phyloP scores from a whole-genome alignment of 2,888 invertebrate species.

The Lithophane semibrunnea region DNA sequence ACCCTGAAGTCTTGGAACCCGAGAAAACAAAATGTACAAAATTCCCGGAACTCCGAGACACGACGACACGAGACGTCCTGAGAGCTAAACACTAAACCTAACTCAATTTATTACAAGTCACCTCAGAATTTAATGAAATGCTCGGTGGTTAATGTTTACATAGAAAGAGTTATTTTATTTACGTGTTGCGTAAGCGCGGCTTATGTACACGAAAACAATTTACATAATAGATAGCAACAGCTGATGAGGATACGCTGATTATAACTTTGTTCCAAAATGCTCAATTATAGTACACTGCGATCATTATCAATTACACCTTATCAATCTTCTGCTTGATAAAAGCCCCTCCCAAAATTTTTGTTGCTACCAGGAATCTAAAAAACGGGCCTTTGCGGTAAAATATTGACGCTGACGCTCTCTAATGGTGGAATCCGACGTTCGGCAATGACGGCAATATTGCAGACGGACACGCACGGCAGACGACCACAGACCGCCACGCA shows the following conservation, averaged over 20 bases:
- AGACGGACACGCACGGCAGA: no score
- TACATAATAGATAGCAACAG: slow-evolving; percentile 57
- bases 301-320: slow-evolving; percentile 30
- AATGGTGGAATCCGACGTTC: no score
- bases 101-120: background rate
- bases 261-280: slow-evolving; percentile 22
- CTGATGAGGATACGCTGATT: slow-evolving; percentile 54
- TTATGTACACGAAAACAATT: slow-evolving; percentile 51
- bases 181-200: slow-evolving; percentile 38
- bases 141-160: slow-evolving; percentile 27
- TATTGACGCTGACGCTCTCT: background rate
- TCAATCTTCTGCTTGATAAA: slow-evolving; percentile 16
- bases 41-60: no score
- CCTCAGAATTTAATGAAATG: background rate
- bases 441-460: no score
- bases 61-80: no score
- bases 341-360: background rate
- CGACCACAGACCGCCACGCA: no score
- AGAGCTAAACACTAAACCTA: background rate
- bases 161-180: slow-evolving; percentile 37
- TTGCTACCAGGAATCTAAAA: background rate
- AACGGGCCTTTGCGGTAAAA: background rate
- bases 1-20: no score
- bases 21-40: no score
- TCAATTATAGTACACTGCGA: slow-evolving; percentile 10